Evolutionary conservation across 1,140 invertebrate genomes (phyloP).

Genomic region (Zaprionus vittiger): DNA sequence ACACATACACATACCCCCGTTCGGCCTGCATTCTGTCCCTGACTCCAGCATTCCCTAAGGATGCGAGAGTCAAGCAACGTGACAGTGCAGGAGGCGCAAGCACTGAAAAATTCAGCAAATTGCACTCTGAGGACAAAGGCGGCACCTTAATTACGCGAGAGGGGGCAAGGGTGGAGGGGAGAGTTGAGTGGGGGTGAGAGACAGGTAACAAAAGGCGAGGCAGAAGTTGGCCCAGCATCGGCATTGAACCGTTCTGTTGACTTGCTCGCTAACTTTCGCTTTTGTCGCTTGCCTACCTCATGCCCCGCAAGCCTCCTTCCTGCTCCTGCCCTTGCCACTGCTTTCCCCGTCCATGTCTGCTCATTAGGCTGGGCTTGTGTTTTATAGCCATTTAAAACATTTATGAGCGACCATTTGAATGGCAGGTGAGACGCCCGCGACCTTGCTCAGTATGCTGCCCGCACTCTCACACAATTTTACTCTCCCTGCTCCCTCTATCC

Average conservation of each 20-base stretch:
- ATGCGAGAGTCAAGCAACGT: not conserved
- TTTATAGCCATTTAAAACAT: constrained; percentile 79
- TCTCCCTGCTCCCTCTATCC: too few species aligned
- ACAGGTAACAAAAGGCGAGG: not conserved
- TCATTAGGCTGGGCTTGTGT: constrained; percentile 39
- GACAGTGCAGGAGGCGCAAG: constrained; percentile 38
- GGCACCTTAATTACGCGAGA: constrained; percentile 51
- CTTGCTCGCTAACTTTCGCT: constrained; percentile 32
- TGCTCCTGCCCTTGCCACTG: not conserved
- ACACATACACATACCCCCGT: not conserved
- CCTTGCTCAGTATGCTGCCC: constrained; percentile 63
- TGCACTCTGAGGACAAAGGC: constrained; percentile 59
- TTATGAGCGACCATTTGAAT: constrained; percentile 75
- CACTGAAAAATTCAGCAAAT: constrained; percentile 55
- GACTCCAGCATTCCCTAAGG: not conserved
- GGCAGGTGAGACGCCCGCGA: constrained; percentile 63
- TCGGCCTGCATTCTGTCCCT: not conserved
- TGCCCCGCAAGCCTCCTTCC: not conserved
- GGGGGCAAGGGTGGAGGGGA: not conserved
- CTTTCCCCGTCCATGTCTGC: not conserved
- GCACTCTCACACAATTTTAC: not conserved
- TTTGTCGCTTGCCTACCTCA: constrained; percentile 17
- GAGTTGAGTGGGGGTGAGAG: not conserved
- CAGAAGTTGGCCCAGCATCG: constrained; percentile 5
- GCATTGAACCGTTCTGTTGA: constrained; percentile 42